These are phyloP conservation scores for Psettodes erumei DNA, from an alignment of 2,113 vertebrate species.

Conservation along the genomic window DNA sequence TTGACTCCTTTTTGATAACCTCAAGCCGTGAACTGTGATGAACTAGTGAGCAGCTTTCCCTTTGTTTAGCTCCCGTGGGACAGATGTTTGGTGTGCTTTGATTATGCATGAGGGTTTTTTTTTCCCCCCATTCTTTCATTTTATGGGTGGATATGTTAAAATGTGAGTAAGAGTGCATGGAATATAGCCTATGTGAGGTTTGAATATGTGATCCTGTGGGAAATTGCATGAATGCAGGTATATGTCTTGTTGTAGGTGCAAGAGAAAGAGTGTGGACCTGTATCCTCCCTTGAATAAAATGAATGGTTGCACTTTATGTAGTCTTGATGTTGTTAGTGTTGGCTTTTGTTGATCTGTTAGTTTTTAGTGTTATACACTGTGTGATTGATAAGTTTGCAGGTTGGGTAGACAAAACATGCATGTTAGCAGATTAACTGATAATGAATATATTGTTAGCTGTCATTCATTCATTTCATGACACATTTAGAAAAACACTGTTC, in stretches of 20 bases:
- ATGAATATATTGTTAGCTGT: too few relatives aligned
- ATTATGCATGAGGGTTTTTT: constrained; percentile 26
- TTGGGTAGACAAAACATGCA: too few relatives aligned
- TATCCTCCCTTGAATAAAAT: background rate
- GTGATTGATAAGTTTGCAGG: too few relatives aligned
- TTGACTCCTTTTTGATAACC: constrained; percentile 5
- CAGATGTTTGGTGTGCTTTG: constrained; percentile 12
- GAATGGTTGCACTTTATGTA: background rate
- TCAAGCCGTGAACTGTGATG: constrained; percentile 9
- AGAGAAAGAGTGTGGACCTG: background rate
- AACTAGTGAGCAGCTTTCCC: background rate
- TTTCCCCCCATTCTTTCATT: background rate
- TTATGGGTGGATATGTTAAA: background rate
- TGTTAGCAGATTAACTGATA: too few relatives aligned
- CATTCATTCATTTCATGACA: too few relatives aligned
- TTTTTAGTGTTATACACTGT: too few relatives aligned
- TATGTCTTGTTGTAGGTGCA: background rate
- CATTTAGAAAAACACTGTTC: too few relatives aligned
- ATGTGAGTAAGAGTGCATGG: background rate
- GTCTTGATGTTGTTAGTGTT: background rate
- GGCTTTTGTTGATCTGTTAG: background rate
- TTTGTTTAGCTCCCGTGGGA: constrained; percentile 19
- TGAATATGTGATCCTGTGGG: too few relatives aligned
- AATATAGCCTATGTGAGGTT: background rate
- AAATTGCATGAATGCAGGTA: background rate